Base-by-base conservation (phyloP, 2,888 invertebrate genomes). In the Molorchus minor region DNA sequence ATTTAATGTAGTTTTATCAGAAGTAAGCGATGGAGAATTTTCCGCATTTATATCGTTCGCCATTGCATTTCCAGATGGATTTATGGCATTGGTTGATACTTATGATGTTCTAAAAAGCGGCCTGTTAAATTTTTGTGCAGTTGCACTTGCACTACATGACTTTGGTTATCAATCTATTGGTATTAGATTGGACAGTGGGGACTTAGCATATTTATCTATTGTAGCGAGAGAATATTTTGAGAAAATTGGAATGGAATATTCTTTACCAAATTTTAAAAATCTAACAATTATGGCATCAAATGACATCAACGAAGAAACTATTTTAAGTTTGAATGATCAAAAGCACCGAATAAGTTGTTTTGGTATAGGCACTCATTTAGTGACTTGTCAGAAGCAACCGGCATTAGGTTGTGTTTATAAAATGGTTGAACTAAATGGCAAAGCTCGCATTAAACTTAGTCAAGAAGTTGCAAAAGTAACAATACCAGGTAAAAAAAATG, bases 21-120 rank as follows among this genome's bases (percentile, higher is more conserved):
- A 98, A 82, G 93, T 95, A 4, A 95, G 91, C 73, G 91, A 93
- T 77, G 97, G 98, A 35, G 98, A 99, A 83, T 83, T 99, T 65
- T 94, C 96, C 25, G 97, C 98, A 10, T 93, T 98, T 79, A 89
- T 92, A 71, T 92, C 93, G 45, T 94, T 91, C 82, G 98, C 98
- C 53, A 87, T 93, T 77, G 95, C 98, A 58, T 98, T 98, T 83
- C 98, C 98, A 1, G 86, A 92, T 73, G 89, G 91, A 71, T 97
- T 98, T 83, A 86, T 96, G 83, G 97, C 97, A 51, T 88, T 99
- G 69, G 93, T 99, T 80, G 98, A 99, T 83, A 99, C 98, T 73
- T 99, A 99, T 83, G 98, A 99, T 87, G 96, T 97, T 78, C 91
- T 96, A 85, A 94, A 93, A 86, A 97, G 96, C 83, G 98, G 98